Evolutionary conservation across 1,140 invertebrate genomes (phyloP).

Genomic region (Drosophila guanche): DNA sequence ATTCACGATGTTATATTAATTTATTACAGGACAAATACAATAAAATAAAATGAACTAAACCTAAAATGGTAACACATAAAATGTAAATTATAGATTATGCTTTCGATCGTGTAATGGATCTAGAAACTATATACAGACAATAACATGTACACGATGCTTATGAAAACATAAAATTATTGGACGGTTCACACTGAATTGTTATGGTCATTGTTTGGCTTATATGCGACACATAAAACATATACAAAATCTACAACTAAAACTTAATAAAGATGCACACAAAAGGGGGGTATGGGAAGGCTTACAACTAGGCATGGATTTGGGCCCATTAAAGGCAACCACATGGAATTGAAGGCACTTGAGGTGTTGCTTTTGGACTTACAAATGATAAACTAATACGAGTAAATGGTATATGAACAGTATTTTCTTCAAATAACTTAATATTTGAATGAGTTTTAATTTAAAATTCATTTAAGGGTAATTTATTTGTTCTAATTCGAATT

Average conservation of each 20-base stretch:
- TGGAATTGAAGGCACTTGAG: constrained; percentile 50
- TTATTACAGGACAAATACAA: constrained; percentile 39
- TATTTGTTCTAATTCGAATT: no score
- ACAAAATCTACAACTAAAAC: constrained; percentile 19
- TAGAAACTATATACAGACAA: constrained; percentile 40
- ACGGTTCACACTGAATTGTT: constrained; percentile 78
- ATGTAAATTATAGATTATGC: constrained; percentile 48
- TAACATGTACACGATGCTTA: constrained; percentile 51
- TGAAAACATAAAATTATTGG: constrained; percentile 79
- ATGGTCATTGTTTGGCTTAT: constrained; percentile 66
- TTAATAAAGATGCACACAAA: constrained; percentile 38
- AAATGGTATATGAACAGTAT: not conserved
- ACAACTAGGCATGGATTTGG: constrained; percentile 14
- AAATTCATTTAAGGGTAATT: no score
- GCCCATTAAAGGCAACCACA: constrained; percentile 23
- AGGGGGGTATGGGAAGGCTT: constrained; percentile 24
- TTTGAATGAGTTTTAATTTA: no score
- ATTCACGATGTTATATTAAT: constrained; percentile 8
- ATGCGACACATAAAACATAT: constrained; percentile 69
- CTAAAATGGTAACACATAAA: constrained; percentile 24
- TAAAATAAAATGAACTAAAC: constrained; percentile 20
- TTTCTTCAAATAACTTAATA: no score
- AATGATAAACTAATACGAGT: constrained; percentile 2
- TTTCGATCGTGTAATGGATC: constrained; percentile 60
- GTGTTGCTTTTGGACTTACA: constrained; percentile 32